A percentile compares a stretch with the other conserved stretches of the same genome.
These are phyloP conservation scores for Neodon shergylaensis DNA, from an alignment of 2,113 vertebrate species.

Conservation along the genomic window DNA sequence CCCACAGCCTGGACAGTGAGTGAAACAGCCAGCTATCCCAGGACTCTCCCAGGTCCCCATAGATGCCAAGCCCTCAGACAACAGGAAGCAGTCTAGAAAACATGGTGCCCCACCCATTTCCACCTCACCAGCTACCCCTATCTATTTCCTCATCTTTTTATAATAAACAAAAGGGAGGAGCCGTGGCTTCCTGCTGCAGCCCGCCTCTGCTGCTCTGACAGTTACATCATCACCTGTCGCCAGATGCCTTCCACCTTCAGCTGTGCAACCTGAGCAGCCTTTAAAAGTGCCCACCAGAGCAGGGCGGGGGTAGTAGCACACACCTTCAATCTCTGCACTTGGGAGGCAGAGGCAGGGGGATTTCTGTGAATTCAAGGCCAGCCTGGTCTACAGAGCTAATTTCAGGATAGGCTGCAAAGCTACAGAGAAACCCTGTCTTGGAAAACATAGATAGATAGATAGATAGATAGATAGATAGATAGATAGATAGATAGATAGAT, in stretches of 20 bases:
- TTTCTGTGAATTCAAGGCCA: no score
- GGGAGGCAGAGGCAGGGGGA: no score
- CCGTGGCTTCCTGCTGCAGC: neutral
- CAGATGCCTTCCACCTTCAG: neutral
- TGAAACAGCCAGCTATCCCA: neutral
- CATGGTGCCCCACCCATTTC: neutral
- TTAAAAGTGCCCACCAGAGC: neutral
- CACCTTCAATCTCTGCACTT: no score
- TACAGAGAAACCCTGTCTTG: no score
- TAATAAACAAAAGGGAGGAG: neutral
- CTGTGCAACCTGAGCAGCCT: neutral
- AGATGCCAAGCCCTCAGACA: neutral
- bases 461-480: no score
- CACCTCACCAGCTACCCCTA: neutral
- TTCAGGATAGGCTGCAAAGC: no score
- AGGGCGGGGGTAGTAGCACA: no score
- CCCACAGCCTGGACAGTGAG: neutral
- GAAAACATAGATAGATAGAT: no score
- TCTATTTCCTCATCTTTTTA: neutral
- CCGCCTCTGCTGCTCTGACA: neutral
- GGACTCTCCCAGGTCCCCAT: neutral
- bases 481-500: no score
- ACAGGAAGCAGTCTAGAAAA: neutral
- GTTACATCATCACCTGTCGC: neutral
- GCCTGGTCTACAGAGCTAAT: no score